Conservation (phyloP, 2,888 invertebrate genomes). For the Nasonovia ribisnigri region DNA sequence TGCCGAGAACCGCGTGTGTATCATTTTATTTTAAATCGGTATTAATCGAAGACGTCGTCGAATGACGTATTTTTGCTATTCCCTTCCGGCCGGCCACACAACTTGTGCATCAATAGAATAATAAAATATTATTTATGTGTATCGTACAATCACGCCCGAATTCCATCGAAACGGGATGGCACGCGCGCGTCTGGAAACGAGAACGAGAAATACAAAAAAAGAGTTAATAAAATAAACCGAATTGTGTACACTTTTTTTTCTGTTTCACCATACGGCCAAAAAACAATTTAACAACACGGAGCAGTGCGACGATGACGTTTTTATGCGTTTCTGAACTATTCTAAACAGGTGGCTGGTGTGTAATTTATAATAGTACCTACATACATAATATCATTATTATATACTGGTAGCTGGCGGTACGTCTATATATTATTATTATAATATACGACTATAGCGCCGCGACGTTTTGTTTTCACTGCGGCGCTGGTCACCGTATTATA, state of each 20-base stretch:
- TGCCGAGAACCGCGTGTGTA: neutral
- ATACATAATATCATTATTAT: neutral
- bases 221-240: neutral
- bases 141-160: neutral
- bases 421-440: neutral
- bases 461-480: constrained; percentile 36
- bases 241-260: neutral
- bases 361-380: neutral
- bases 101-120: neutral
- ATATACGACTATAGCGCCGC: neutral
- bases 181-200: neutral
- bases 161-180: neutral
- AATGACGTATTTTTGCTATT: neutral
- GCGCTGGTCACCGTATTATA: neutral
- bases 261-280: neutral
- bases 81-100: neutral
- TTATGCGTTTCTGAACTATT: neutral
- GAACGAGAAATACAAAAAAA: neutral
- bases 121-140: neutral
- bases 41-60: neutral
- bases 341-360: neutral
- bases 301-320: neutral
- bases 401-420: neutral
- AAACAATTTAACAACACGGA: neutral
- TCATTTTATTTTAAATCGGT: neutral